These are phyloP conservation scores for Chromoteleia sp. DNA, from an alignment of 2,888 invertebrate species.

Conservation along the genomic window DNA sequence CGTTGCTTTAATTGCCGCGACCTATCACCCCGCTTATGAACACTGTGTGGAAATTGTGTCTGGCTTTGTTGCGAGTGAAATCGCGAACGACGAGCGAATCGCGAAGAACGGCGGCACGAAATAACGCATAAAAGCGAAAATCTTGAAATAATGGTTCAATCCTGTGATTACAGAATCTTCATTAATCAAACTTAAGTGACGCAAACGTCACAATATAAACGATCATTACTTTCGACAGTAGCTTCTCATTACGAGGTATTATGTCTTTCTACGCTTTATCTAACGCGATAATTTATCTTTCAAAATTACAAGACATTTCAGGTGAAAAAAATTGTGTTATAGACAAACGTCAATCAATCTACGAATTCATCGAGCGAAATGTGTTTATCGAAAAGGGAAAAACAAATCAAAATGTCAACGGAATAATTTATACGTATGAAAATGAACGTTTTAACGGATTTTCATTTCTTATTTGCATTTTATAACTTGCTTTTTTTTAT, in stretches of 20 bases:
- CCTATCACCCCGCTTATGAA: slow-evolving; percentile 18
- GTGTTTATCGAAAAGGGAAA: no score
- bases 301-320: slow-evolving; percentile 5
- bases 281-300: slow-evolving; percentile 9
- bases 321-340: background rate
- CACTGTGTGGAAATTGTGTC: slow-evolving; percentile 16
- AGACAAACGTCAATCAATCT: background rate
- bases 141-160: slow-evolving; percentile 31
- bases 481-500: no score
- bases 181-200: slow-evolving; percentile 46
- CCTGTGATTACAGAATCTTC: slow-evolving; percentile 22
- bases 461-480: no score
- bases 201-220: slow-evolving; percentile 46
- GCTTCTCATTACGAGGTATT: slow-evolving; percentile 37
- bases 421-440: no score
- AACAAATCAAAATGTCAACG: no score
- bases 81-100: slow-evolving; percentile 8
- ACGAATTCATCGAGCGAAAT: no score
- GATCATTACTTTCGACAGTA: slow-evolving; percentile 44
- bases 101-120: background rate
- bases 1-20: slow-evolving; percentile 12
- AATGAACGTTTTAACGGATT: no score
- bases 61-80: slow-evolving; percentile 25
- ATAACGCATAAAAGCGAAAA: slow-evolving; percentile 38
- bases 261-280: slow-evolving; percentile 24